Evolutionary conservation across 30 jellyfish, hydroid and myxozoan species (phyloP).

Genomic region (Turritopsis rubra): DNA sequence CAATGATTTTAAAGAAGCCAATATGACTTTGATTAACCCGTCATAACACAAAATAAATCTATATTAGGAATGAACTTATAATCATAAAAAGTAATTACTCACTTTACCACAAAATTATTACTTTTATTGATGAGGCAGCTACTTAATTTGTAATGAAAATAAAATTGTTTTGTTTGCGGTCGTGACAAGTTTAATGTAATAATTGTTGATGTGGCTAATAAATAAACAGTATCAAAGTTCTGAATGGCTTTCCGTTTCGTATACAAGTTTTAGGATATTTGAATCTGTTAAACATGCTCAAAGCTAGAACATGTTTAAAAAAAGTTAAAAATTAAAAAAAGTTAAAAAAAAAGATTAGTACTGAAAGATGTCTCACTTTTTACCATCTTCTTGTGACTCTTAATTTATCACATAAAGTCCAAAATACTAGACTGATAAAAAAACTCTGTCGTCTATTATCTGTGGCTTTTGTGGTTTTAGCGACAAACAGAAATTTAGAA

Average conservation of each 20-base stretch:
- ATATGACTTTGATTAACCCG: too few relatives aligned
- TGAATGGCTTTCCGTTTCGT: not conserved
- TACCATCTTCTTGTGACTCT: too few relatives aligned
- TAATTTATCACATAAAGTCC: too few relatives aligned
- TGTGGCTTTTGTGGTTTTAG: not conserved
- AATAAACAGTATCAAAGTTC: not conserved
- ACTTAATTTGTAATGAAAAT: not conserved
- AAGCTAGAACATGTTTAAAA: not conserved
- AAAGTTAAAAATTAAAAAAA: too few relatives aligned
- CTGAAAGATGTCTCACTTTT: not conserved
- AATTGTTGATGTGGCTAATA: not conserved
- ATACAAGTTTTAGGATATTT: not conserved
- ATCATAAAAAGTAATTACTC: not conserved
- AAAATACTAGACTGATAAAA: not conserved
- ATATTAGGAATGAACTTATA: not conserved
- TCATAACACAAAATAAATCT: too few relatives aligned
- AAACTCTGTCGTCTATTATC: not conserved
- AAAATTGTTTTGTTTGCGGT: not conserved
- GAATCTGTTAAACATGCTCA: too few relatives aligned
- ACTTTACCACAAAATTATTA: not conserved
- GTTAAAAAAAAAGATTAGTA: too few relatives aligned
- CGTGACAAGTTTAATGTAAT: not conserved
- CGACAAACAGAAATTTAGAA: not conserved
- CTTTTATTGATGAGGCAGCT: not conserved
- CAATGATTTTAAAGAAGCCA: too few relatives aligned